phyloP scores from a whole-genome alignment of 2,888 invertebrate genomes.

The Actias luna region DNA sequence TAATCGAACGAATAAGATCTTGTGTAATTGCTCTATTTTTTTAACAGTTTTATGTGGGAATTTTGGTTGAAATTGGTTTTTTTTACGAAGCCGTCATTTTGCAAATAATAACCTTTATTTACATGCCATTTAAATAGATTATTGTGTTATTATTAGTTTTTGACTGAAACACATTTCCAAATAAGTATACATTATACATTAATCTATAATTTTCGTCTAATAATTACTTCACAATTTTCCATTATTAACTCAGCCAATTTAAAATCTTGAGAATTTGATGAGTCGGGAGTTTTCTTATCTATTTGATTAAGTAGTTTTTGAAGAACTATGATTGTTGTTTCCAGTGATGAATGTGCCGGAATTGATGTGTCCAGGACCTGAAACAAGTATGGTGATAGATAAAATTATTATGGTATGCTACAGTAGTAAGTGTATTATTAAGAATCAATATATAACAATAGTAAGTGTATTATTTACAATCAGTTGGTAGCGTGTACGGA shows the following conservation, averaged over 20 bases:
- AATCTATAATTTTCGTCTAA: slow-evolving; percentile 48
- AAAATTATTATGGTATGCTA: too few species aligned
- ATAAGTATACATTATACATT: neutral
- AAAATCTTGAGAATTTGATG: slow-evolving; percentile 45
- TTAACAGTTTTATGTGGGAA: too few species aligned
- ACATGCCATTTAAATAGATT: neutral
- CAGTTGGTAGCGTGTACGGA: too few species aligned
- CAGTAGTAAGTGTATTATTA: too few species aligned
- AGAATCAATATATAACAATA: too few species aligned
- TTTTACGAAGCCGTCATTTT: too few species aligned
- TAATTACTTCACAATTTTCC: slow-evolving; percentile 62
- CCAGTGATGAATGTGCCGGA: slow-evolving; percentile 62
- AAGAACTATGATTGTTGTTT: slow-evolving; percentile 57
- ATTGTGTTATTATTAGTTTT: neutral
- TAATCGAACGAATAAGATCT: too few species aligned
- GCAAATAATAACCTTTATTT: too few species aligned
- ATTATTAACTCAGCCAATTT: slow-evolving; percentile 61
- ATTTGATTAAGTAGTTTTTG: slow-evolving; percentile 55
- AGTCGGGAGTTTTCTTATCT: slow-evolving; percentile 41
- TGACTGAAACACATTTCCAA: neutral
- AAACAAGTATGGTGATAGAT: too few species aligned
- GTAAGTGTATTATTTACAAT: too few species aligned
- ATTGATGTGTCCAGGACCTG: slow-evolving; percentile 66
- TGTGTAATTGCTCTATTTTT: too few species aligned
- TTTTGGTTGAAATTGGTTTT: too few species aligned